Conservation (phyloP, 2,113 vertebrate genomes). For the Platycercus adscitus region DNA sequence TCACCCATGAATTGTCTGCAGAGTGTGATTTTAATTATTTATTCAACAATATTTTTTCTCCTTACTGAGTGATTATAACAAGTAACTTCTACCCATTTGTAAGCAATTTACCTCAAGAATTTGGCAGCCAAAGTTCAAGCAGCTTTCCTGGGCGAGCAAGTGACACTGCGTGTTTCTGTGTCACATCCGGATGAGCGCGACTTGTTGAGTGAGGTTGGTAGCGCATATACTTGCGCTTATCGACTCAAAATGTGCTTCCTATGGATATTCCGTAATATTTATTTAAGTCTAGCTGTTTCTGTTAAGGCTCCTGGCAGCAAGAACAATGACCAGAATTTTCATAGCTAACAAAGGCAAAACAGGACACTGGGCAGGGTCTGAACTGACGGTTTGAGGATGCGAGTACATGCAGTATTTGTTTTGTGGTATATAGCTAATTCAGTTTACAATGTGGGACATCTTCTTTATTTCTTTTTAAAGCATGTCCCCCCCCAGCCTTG, state of each 20-base stretch:
- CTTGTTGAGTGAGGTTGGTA: background rate
- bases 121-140: background rate
- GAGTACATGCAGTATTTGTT: background rate
- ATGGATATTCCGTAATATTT: background rate
- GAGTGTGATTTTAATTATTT: background rate
- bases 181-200: background rate
- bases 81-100: background rate
- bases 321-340: background rate
- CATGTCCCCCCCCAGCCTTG: background rate
- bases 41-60: background rate
- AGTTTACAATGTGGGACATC: background rate
- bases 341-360: background rate
- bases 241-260: background rate
- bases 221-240: background rate
- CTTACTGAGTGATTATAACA: background rate
- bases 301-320: background rate
- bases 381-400: background rate
- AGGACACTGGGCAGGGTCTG: background rate
- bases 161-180: background rate
- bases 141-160: background rate
- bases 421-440: background rate
- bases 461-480: background rate
- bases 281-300: background rate
- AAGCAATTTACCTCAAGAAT: background rate
- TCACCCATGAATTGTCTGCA: background rate